Evolutionary conservation across 2,113 vertebrate genomes (phyloP), one percentile per base, ranked within the genome.

Genomic region (Hymenochirus boettgeri): DNA sequence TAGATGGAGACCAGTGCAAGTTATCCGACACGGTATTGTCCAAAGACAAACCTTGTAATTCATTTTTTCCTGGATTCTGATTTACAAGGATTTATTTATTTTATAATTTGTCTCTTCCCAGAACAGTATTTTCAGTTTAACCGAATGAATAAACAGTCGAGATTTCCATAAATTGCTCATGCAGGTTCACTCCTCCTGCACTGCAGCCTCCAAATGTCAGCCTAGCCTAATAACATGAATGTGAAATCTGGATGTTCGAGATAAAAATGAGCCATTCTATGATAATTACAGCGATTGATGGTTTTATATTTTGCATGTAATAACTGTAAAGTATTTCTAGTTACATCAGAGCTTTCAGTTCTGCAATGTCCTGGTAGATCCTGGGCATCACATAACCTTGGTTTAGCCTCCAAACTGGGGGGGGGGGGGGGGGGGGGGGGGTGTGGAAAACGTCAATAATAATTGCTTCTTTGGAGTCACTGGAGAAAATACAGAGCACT

Each of bases 391-490:
- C 46, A 37, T 59, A 67, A 59, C 64, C 64, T 67, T 67, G 64
- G 51, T 46, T 51, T 59, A 31, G 35, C 46, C 33, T 65, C 56
- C 64, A 67, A 58, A 52, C 47, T 45, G 29, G 58, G 33, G 15
- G 15, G 15, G 15, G 10, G 10, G 10, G 10, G 10, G 15, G 33
- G 29, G 39, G 51, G 39, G 27, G 21, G 56, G 12, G 18, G 18
- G 46, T 51, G 56, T 33, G 42, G 46, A 67, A 65, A 59, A 67
- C 19, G 64, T 59, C 56, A 58, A 67, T 67, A 67, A 58, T 52
- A 67, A 67, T 67, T 52, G 46, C 31, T 67, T 59, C 31, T 65
- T 11, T 1, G 22, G 27, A 57, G 21, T 48, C 54, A 35, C 63
- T 25, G 53, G 21, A 57, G 39, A 21, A 35, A 53, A 64, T 64